A percentile compares a stretch with the other conserved stretches of the same genome.
phyloP scores from a whole-genome alignment of 2,888 invertebrate species.

The Noctua comes region DNA sequence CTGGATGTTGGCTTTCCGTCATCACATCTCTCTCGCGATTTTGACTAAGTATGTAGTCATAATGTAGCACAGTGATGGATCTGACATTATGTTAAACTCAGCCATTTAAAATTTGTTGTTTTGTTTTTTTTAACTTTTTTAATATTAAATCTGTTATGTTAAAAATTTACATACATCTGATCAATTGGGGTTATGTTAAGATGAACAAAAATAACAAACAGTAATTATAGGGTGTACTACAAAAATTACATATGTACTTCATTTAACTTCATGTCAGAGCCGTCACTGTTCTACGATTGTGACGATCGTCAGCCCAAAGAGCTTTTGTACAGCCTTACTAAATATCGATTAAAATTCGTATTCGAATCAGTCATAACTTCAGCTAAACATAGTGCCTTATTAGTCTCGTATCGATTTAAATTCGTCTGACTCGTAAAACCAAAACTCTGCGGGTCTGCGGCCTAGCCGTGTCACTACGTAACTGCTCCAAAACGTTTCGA shows the following conservation, averaged over 20 bases:
- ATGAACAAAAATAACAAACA: too few relatives aligned
- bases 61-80: too few relatives aligned
- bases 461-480: slow-evolving; percentile 48
- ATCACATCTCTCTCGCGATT: too few relatives aligned
- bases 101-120: background rate
- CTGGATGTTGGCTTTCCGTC: too few relatives aligned
- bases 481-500: slow-evolving; percentile 46
- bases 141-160: too few relatives aligned
- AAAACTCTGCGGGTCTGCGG: slow-evolving; percentile 30
- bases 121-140: background rate
- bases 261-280: too few relatives aligned
- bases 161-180: too few relatives aligned
- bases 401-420: slow-evolving; percentile 45
- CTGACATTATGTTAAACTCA: too few relatives aligned
- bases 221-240: too few relatives aligned
- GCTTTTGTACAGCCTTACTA: background rate
- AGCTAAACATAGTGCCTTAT: slow-evolving; percentile 2
- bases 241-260: too few relatives aligned
- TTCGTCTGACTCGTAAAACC: slow-evolving; percentile 39
- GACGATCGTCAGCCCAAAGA: background rate
- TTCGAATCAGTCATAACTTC: background rate
- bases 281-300: too few relatives aligned
- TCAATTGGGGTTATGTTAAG: too few relatives aligned
- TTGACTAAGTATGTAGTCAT: background rate
- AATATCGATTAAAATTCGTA: slow-evolving; percentile 14